These are phyloP conservation scores for Meriones psammophilus DNA, from an alignment of 2,797 vertebrate species.

Conservation along the genomic window DNA sequence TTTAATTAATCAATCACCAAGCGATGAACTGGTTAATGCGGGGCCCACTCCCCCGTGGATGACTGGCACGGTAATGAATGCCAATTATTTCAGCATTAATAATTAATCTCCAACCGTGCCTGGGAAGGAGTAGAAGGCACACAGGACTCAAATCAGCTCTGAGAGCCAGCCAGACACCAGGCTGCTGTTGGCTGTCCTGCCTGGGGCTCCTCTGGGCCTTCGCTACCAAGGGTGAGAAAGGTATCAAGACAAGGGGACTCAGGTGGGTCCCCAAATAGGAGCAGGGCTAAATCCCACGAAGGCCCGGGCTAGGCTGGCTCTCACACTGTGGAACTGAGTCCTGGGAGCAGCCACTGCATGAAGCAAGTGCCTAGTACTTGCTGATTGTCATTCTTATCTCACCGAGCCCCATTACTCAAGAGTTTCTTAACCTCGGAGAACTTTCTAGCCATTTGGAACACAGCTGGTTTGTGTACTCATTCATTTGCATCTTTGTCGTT, in stretches of 20 bases:
- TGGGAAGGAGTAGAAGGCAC: conserved; percentile 29
- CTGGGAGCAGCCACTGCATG: neutral
- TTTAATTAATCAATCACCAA: conserved; percentile 72
- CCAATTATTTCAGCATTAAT: conserved; percentile 74
- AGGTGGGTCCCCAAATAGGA: neutral
- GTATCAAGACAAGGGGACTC: neutral
- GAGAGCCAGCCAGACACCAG: neutral
- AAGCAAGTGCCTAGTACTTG: neutral
- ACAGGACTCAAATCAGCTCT: neutral
- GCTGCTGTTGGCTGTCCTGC: neutral
- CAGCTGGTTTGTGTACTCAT: neutral
- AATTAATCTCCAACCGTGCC: neutral
- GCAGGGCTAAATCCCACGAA: rapidly evolving
- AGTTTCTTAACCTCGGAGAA: neutral
- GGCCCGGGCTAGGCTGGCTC: too few relatives aligned
- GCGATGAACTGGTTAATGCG: conserved; percentile 64
- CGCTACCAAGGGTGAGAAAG: neutral
- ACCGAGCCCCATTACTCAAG: neutral
- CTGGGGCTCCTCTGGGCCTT: neutral
- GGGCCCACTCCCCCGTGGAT: conserved; percentile 44
- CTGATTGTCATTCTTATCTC: neutral
- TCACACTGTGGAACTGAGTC: rapidly evolving
- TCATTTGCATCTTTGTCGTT: neutral
- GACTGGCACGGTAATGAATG: conserved; percentile 66
- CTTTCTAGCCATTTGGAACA: neutral